Percentiles rank a stretch among this genome's conserved stretches.
Conservation (phyloP, 2,888 invertebrate species). For the Lissonota sp. region DNA sequence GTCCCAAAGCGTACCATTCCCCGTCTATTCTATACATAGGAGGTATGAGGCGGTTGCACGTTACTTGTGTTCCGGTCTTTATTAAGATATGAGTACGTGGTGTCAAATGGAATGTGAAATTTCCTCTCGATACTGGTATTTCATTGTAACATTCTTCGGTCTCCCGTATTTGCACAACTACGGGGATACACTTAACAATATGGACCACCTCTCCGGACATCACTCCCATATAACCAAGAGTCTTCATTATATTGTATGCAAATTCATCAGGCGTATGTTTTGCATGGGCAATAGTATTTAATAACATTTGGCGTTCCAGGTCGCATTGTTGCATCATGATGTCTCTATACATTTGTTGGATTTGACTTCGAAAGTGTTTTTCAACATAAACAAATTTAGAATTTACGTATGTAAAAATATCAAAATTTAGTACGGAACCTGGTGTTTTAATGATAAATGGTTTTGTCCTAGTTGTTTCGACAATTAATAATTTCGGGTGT, state of each 20-base stretch:
- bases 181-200: slow-evolving; percentile 34
- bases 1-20: slow-evolving; percentile 43
- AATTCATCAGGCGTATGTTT: slow-evolving; percentile 39
- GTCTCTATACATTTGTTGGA: slow-evolving; percentile 67
- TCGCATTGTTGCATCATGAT: slow-evolving; percentile 69
- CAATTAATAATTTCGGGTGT: slow-evolving; percentile 13
- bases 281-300: too few relatives aligned
- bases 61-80: slow-evolving; percentile 38
- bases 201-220: slow-evolving; percentile 32
- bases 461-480: slow-evolving; percentile 8
- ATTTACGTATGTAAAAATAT: slow-evolving; percentile 21
- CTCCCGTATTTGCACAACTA: slow-evolving; percentile 4
- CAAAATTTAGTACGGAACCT: slow-evolving; percentile 10
- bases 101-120: slow-evolving; percentile 32
- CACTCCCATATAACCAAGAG: slow-evolving; percentile 27
- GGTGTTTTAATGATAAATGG: slow-evolving; percentile 2
- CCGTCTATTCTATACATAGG: slow-evolving; percentile 37
- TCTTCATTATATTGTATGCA: slow-evolving; percentile 35
- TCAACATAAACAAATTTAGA: slow-evolving; percentile 23
- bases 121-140: slow-evolving; percentile 12
- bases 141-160: slow-evolving; percentile 4
- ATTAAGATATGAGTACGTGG: slow-evolving; percentile 37
- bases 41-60: slow-evolving; percentile 41
- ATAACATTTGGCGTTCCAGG: too few relatives aligned
- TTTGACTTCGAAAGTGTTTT: slow-evolving; percentile 21